Conservation (phyloP, 2,797 vertebrate species). For the Okamejei kenojei region DNA sequence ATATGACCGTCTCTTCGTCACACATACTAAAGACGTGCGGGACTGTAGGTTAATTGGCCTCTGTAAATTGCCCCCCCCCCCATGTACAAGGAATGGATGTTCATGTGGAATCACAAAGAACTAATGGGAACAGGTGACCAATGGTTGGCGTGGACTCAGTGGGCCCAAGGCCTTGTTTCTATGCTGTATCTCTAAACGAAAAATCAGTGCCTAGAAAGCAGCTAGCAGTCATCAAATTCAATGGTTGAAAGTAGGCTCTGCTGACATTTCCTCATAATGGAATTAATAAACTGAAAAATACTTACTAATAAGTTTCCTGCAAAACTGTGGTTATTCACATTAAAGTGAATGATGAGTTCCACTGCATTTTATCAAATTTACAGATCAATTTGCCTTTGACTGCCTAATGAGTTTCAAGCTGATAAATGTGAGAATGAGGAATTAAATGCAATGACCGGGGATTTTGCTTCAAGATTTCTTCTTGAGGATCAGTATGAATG, state of each 20-base stretch:
- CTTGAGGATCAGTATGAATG: not conserved
- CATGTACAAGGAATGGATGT: no score
- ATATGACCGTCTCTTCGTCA: no score
- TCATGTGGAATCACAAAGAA: no score
- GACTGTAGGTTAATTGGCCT: no score
- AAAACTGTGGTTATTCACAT: not conserved
- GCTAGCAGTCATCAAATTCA: not conserved
- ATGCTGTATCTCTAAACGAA: not conserved
- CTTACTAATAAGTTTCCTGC: not conserved
- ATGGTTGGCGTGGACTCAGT: no score
- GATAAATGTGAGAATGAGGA: not conserved
- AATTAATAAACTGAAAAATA: conserved; percentile 22
- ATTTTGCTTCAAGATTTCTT: not conserved
- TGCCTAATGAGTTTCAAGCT: not conserved
- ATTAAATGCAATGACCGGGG: not conserved
- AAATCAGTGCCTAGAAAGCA: not conserved
- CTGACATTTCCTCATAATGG: not conserved
- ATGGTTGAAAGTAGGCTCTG: not conserved
- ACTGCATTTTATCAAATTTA: not conserved
- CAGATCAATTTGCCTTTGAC: not conserved
- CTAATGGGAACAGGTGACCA: no score
- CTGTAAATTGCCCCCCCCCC: no score
- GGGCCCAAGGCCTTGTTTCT: no score
- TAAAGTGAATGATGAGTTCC: not conserved
- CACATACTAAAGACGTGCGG: no score